Evolutionary conservation across 2,113 vertebrate species (phyloP), one percentile per base, ranked within the genome.

Genomic region (Brienomyrus longianalis): DNA sequence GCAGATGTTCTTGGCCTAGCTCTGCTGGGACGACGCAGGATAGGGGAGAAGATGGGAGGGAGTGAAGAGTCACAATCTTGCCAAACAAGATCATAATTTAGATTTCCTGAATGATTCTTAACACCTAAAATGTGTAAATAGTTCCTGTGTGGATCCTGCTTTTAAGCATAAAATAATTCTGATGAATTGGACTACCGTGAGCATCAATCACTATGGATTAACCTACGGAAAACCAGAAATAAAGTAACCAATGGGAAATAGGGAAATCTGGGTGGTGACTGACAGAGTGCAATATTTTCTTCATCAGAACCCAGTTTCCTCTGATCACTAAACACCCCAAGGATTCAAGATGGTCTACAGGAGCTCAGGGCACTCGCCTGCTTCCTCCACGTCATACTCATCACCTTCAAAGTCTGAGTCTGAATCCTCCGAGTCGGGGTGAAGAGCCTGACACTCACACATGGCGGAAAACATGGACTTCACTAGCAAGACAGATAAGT

Each of bases 361-460:
- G 17, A 84, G 7, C 39, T 48, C 45, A 84, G 45, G 51, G n/a
- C 27, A 83, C 97, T 91, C 92, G 98, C 98, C 98, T 0, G 97
- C 97, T 39, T 97, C 98, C 93, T 99, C 98, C 13, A 99, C 97
- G 0, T 99, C 97, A 3, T 98, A 98, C 85, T 99, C 98, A 0
- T 99, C 98, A 88, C 97, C 98, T 88, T 99, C 97, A 0, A 98
- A 99, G 88, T 99, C 98, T 0, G 98, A 98, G 93, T 99, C 97
- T 0, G 95, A 95, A 10, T 99, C 98, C 0, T 99, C 98, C 0
- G 97, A 97, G 92, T 99, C 98, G 0, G 98, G 98, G 83, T 99
- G 98, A 89, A 99, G 95, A 21, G 98, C 98, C 91, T 99, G 98
- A 92, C 98, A 99, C 2, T 99, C 98, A 2, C 98, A 99, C 98